Evolutionary conservation across 2,113 vertebrate species (phyloP), one percentile per base, ranked within the genome.

Genomic region (Podarcis muralis): DNA sequence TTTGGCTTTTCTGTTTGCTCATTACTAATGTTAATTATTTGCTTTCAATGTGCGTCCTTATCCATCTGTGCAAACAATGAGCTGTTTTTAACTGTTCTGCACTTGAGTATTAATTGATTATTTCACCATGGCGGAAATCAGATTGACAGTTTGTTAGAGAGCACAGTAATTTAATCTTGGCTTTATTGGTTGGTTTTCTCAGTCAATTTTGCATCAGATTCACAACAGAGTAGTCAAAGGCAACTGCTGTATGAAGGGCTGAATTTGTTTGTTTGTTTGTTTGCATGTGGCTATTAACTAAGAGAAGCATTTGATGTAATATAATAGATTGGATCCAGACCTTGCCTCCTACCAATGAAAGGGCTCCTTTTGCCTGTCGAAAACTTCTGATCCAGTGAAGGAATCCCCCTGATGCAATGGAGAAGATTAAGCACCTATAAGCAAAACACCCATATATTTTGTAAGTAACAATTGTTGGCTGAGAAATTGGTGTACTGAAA

Each of bases 401-500:
- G 5, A 62, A 62, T 62, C 59, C 59, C 59, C 13, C 59, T 62
- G 59, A 62, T 62, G 18, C 18, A 20, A 62, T 53, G 48, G 48
- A 53, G 37, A 9, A 1, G 1, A 22, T 35, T 57, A 76, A 87
- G 90, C 87, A 62, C 30, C 88, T 37, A 85, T 76, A 72, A 25
- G 43, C 5, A 89, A 84, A 92, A 92, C 68, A 57, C 20, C n/a
- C 69, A 1, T 88, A 75, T 76, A 85, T 86, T 80, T 22, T 88
- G 37, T 84, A 5, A 4, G 35, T 88, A 53, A 40, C 40, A 68
- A 90, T 32, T 91, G 30, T 43, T 59, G 43, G 35, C 18, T 87
- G 62, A 92, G 71, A 92, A 93, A 93, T 89, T 83, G 87, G 62
- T 1, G 8, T 88, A 87, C 43, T 72, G 48, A 93, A 93, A 79